A percentile compares a stretch with the other conserved stretches of the same genome.
Evolutionary conservation across 1,140 invertebrate species (phyloP).

Genomic region (Medauroidea extradentata): DNA sequence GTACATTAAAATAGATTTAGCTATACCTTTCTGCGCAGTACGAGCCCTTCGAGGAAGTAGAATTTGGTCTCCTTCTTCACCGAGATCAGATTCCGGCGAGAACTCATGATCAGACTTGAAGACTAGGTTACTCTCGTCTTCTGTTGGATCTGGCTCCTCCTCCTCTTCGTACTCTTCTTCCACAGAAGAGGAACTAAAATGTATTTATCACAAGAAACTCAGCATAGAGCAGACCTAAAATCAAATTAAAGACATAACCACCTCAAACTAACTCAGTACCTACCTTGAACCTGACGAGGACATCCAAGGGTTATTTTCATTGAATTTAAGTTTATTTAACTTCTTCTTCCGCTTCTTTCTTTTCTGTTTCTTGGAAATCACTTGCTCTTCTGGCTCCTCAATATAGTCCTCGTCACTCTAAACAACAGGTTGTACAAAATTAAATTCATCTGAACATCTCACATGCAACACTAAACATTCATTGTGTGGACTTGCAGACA

Average conservation of each 20-base stretch:
- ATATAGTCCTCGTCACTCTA: constrained; percentile 9
- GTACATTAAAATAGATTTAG: too few species aligned
- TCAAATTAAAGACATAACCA: neutral
- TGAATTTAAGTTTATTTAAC: constrained; percentile 45
- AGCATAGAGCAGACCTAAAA: too few species aligned
- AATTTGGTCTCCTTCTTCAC: constrained; percentile 53
- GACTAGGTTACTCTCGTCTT: constrained; percentile 51
- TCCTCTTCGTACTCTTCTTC: constrained; percentile 57
- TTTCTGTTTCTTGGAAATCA: constrained; percentile 42
- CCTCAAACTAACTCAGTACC: too few species aligned
- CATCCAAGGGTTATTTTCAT: constrained; percentile 62
- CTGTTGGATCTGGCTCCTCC: constrained; percentile 43
- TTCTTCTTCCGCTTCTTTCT: constrained; percentile 53
- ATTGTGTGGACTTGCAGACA: too few species aligned
- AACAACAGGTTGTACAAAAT: neutral
- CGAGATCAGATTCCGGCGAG: constrained; percentile 69
- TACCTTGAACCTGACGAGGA: constrained; percentile 59
- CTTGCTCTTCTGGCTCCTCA: constrained; percentile 39
- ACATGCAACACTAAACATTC: too few species aligned
- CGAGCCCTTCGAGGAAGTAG: constrained; percentile 59
- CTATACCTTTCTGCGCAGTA: constrained; percentile 56
- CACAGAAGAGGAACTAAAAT: constrained; percentile 6
- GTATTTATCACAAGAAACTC: too few species aligned
- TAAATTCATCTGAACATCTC: neutral
- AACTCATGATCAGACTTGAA: constrained; percentile 89